Evolutionary conservation across 2,797 vertebrate species (phyloP).

Genomic region (Coccyzus lansbergi): DNA sequence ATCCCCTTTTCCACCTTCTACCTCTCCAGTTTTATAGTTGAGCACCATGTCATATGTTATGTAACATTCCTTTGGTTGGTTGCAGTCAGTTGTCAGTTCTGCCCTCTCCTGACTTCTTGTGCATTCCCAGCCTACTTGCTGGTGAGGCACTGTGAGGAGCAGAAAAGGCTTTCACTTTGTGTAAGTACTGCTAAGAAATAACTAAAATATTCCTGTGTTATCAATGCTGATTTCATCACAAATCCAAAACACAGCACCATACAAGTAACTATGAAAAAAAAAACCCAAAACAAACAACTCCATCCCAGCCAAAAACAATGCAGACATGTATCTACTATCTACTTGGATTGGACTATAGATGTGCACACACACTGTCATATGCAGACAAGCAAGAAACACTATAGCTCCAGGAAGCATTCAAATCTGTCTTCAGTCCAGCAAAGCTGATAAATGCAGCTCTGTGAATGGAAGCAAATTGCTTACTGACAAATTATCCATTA

Average conservation of each 20-base stretch:
- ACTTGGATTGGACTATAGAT: background rate
- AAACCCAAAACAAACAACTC: too few relatives aligned
- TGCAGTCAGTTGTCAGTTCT: background rate
- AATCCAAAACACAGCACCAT: background rate
- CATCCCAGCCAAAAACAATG: background rate
- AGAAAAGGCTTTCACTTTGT: background rate
- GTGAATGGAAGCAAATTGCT: conserved; percentile 5
- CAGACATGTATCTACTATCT: background rate
- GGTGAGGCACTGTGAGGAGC: fast-evolving
- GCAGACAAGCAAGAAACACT: background rate
- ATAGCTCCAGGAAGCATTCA: background rate
- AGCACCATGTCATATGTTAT: background rate
- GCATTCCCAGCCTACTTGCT: fast-evolving
- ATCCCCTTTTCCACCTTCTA: background rate
- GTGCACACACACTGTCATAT: background rate
- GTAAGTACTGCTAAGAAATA: background rate
- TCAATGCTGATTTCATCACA: background rate
- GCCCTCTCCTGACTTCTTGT: background rate
- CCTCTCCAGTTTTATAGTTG: background rate
- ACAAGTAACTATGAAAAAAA: background rate
- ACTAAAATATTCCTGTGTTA: background rate
- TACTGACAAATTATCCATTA: background rate
- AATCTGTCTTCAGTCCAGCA: background rate
- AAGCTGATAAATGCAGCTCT: background rate
- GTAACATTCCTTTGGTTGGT: background rate